Base-by-base conservation (phyloP, 2,797 vertebrate genomes). In the Balearica regulorum region DNA sequence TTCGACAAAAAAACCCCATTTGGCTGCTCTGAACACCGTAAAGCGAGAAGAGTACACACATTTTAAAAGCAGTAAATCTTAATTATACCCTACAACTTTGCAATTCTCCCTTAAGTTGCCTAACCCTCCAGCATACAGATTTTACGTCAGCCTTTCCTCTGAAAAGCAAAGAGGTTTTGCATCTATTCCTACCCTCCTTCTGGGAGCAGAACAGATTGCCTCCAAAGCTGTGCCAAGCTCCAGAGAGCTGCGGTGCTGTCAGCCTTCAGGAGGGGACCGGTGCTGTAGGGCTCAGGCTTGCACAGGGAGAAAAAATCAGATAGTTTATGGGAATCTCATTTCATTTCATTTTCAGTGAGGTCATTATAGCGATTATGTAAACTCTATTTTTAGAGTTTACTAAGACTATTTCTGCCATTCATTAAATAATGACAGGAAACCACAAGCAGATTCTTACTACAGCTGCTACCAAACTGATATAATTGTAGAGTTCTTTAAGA, bases 221-320 rank as follows among this genome's bases (percentile, higher is more conserved):
- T 70, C 29, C 51, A 2, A 11, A 46, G 76, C 94, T 13, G 71
- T 41, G 88, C 79, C 76, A 26, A 4, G 73, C 83, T 35, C 33
- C 1, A 1, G n/a, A 66, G 54, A 51, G 62, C 25, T 0, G 13
- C 5, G 1, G 71, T 62, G 21, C 25, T 0, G 0, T 3, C 41
- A 35, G 62, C 26, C 60, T 31, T 35, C 3, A 1, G 60, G 49
- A 53, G n/a, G 29, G 55, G 18, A 60, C 20, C 3, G 82, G 4
- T 10, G 57, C 53, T 33, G 49, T 3, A 5, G 7, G 15, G 37
- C 58, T 46, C 4, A 0, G 31, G 22, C 17, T 5, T 57, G 46
- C 15, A 3, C 7, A 7, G 44, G 7, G 26, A 58, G 49, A 39
- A 77, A 77, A 77, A 81, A 82, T 15, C 83, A 53, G 43, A 2